These are phyloP conservation scores for Cantharis nigra DNA, from an alignment of 2,888 invertebrate genomes.

Conservation along the genomic window DNA sequence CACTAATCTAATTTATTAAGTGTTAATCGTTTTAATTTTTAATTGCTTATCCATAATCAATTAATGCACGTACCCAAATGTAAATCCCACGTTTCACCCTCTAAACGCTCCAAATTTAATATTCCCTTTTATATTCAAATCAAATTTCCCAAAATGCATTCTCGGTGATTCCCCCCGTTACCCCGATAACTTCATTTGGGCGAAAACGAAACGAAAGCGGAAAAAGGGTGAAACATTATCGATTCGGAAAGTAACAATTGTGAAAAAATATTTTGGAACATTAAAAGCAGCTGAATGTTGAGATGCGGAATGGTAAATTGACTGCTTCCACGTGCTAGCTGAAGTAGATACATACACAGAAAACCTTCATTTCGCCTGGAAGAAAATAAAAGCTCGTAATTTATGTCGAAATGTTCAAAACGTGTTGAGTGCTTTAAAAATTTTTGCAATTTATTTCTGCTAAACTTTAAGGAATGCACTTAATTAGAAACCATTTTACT, in stretches of 20 bases:
- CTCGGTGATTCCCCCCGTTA: neutral
- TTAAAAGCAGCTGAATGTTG: constrained; percentile 23
- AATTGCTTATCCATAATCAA: neutral
- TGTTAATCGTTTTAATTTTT: neutral
- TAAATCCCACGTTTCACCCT: neutral
- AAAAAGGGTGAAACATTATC: neutral
- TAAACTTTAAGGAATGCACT: neutral
- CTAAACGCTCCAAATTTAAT: neutral
- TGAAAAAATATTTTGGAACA: constrained; percentile 27
- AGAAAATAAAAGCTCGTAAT: constrained; percentile 22
- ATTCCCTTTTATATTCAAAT: neutral
- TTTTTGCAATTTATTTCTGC: constrained; percentile 7
- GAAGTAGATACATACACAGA: neutral
- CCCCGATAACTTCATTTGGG: neutral
- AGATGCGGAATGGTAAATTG: constrained; percentile 23
- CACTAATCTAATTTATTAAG: neutral
- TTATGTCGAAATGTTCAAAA: constrained; percentile 21
- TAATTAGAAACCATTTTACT: neutral
- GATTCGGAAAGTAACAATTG: neutral
- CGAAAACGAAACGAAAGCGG: neutral
- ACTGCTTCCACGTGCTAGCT: constrained; percentile 26
- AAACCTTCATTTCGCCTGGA: constrained; percentile 4
- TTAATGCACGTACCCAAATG: neutral
- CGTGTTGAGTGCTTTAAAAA: constrained; percentile 13
- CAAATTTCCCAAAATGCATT: neutral